Conservation (phyloP, 1,140 invertebrate genomes). For the Drosophila asahinai region DNA sequence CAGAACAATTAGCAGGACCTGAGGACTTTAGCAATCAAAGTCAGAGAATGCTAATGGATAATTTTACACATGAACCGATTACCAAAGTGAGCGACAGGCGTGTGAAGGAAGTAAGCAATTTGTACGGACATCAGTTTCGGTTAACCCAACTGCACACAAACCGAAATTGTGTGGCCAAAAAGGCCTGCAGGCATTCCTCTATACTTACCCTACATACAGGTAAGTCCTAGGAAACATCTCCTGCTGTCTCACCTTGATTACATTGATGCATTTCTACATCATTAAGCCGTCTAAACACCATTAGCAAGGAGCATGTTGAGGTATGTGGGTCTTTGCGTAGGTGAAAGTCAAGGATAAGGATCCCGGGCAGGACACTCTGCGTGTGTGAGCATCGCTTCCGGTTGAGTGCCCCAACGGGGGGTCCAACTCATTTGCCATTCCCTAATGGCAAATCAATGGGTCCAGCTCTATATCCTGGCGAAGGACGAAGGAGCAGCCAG, state of each 20-base stretch:
- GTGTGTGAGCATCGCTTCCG: constrained; percentile 68
- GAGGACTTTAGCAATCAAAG: constrained; percentile 27
- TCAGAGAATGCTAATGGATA: constrained; percentile 52
- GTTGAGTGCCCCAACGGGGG: constrained; percentile 56
- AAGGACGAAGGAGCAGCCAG: neutral
- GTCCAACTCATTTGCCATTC: constrained; percentile 65
- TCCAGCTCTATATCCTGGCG: neutral
- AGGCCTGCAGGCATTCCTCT: neutral
- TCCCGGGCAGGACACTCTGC: constrained; percentile 16
- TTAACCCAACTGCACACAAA: constrained; percentile 51
- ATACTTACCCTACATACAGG: neutral
- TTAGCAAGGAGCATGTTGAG: constrained; percentile 53
- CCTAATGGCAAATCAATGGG: constrained; percentile 77
- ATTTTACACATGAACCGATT: constrained; percentile 23
- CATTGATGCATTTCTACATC: constrained; percentile 80
- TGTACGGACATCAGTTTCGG: constrained; percentile 41
- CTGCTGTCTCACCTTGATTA: constrained; percentile 70
- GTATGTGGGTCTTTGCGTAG: constrained; percentile 14
- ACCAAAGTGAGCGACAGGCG: neutral
- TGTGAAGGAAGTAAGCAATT: constrained; percentile 66
- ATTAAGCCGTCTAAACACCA: constrained; percentile 77
- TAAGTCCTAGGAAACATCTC: neutral
- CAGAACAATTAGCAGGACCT: neutral
- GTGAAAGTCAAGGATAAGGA: constrained; percentile 47
- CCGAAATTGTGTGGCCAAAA: constrained; percentile 21